These are phyloP conservation scores for Halictus ligatus DNA, from an alignment of 2,888 invertebrate species.

Conservation along the genomic window DNA sequence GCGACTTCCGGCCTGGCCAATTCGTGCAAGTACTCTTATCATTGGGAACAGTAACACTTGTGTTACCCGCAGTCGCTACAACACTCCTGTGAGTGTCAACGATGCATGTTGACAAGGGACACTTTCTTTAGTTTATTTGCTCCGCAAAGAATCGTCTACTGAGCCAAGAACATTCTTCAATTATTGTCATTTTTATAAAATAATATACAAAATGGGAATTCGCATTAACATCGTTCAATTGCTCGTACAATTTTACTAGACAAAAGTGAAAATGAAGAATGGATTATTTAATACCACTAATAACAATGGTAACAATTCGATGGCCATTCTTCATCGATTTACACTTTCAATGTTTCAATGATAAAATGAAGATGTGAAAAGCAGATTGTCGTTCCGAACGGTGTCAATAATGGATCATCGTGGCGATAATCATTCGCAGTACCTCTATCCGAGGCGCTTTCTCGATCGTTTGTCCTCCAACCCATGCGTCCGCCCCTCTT, in stretches of 20 bases:
- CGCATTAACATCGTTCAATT: too few species aligned
- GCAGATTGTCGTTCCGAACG: neutral
- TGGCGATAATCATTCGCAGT: neutral
- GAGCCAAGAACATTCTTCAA: too few species aligned
- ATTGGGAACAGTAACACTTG: constrained; percentile 17
- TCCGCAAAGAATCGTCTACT: too few species aligned
- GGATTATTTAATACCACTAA: too few species aligned
- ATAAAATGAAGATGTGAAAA: neutral
- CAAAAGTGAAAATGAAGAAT: too few species aligned
- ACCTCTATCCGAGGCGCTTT: neutral
- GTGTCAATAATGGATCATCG: constrained; percentile 11
- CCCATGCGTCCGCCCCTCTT: constrained; percentile 23
- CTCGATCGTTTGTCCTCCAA: constrained; percentile 36
- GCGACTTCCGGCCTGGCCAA: constrained; percentile 54
- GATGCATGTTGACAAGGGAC: neutral
- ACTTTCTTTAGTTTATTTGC: too few species aligned
- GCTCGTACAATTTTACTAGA: too few species aligned
- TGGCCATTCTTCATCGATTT: neutral
- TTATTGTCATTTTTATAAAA: too few species aligned
- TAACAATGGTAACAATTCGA: neutral
- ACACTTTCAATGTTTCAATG: neutral
- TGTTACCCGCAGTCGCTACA: neutral
- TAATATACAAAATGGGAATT: too few species aligned
- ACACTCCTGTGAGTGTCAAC: too few species aligned
- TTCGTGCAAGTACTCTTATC: constrained; percentile 34